Base-by-base conservation (phyloP, 2,113 vertebrate species). In the Chitala chitala region DNA sequence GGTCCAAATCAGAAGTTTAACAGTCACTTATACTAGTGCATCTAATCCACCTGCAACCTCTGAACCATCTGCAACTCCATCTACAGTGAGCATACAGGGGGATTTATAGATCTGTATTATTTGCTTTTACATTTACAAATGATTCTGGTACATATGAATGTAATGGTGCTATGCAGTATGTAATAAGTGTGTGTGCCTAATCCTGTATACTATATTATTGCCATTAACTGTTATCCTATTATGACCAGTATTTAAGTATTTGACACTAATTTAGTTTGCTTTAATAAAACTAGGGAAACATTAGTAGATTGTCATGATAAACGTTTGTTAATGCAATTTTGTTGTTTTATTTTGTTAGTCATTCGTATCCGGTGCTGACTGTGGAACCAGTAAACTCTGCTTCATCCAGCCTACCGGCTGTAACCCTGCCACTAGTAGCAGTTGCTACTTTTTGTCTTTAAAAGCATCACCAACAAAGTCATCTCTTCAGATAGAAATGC, bases 361-460 rank as follows among this genome's bases (percentile, higher is more conserved):
- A 7, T 17, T 61, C 15, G 75, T 87, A 24, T 84, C 82, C 5
- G 82, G 73, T 8, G 22, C 31, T 58, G 82, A 50, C 13, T 92
- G 91, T 58, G 88, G 91, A 1, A 65, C 44, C 36, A 75, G 53
- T 42, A 93, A 92, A 66, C 82, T 86, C 40, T 92, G 91, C 76
- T 78, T 92, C 77, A 89, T 81, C 75, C 51, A 71, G 15, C 91
- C 89, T 1, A 1, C 17, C 5, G 26, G 69, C 69, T 93, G 92
- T 77, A 78, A 85, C 76, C 88, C 89, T 3, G 2, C 77, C 7
- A 48, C 8, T n/a, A 75, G 31, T 2, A 2, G 29, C 12, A 20
- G 48, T 58, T 93, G 92, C 76, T 81, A 81, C 38, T 91, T 91
- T 76, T 83, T 89, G 87, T 90, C 91, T 22, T 82, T 22, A 24